These are phyloP conservation scores for Ranitomeya variabilis DNA, from an alignment of 2,113 vertebrate species.

Conservation along the genomic window DNA sequence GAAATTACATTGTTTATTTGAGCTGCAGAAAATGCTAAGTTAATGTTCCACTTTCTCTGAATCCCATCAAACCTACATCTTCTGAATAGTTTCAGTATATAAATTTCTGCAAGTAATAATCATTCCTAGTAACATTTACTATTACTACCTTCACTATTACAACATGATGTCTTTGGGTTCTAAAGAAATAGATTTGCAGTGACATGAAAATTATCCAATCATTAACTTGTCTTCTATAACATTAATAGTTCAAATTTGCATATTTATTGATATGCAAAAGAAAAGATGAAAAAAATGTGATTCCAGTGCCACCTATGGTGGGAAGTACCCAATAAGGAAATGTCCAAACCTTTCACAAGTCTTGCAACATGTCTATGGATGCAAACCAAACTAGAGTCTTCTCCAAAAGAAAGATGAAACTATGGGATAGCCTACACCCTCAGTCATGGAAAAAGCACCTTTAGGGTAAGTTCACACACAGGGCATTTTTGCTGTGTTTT, in stretches of 20 bases:
- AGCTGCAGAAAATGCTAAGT: conserved; percentile 22
- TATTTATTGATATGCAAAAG: too few relatives aligned
- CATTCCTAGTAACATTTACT: neutral
- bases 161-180: neutral
- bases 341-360: too few relatives aligned
- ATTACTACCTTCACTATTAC: neutral
- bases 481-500: too few relatives aligned
- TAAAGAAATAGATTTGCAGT: neutral
- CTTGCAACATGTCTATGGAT: too few relatives aligned
- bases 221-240: neutral
- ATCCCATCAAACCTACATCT: neutral
- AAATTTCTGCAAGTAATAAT: conserved; percentile 22
- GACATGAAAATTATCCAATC: neutral
- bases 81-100: neutral
- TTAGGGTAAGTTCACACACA: too few relatives aligned
- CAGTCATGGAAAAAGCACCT: too few relatives aligned
- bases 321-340: too few relatives aligned
- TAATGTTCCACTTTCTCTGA: conserved; percentile 2
- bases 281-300: too few relatives aligned
- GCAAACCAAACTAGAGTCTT: too few relatives aligned
- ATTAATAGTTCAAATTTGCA: neutral
- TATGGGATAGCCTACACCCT: too few relatives aligned
- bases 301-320: too few relatives aligned
- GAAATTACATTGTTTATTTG: conserved; percentile 43
- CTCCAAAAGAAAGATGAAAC: too few relatives aligned